Evolutionary conservation across 2,797 vertebrate species (phyloP).

Genomic region (Phrynocephalus forsythii): DNA sequence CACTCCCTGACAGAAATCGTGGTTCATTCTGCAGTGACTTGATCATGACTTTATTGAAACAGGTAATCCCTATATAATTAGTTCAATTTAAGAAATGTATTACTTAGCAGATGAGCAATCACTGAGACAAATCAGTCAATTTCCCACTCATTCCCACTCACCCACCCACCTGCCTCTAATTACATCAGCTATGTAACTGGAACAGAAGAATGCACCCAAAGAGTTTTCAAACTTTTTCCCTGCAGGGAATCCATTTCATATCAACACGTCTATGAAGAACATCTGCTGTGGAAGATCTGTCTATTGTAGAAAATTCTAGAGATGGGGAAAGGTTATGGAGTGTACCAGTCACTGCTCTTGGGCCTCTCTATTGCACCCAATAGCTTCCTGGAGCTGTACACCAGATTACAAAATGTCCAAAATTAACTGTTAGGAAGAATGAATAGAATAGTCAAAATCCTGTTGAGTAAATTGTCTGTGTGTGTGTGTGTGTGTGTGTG

Average conservation of each 20-base stretch:
- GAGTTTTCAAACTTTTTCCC: neutral
- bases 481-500: too few relatives aligned
- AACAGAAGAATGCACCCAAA: neutral
- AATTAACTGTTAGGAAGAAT: neutral
- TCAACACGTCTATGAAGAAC: neutral
- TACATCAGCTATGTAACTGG: neutral
- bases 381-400: neutral
- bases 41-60: neutral
- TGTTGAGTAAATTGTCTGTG: too few relatives aligned
- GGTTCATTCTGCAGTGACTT: conserved; percentile 5
- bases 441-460: too few relatives aligned
- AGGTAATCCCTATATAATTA: conserved; percentile 6
- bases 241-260: neutral
- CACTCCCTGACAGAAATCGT: neutral
- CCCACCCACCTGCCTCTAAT: neutral
- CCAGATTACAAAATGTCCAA: neutral
- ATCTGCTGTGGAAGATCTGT: neutral
- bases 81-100: conserved; percentile 15
- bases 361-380: neutral
- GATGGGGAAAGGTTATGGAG: neutral
- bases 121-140: neutral
- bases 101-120: conserved; percentile 2
- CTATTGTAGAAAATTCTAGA: neutral
- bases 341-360: neutral
- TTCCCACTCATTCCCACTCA: neutral